Base-by-base conservation (phyloP, 1,140 invertebrate genomes). In the Drosophila ironensis region DNA sequence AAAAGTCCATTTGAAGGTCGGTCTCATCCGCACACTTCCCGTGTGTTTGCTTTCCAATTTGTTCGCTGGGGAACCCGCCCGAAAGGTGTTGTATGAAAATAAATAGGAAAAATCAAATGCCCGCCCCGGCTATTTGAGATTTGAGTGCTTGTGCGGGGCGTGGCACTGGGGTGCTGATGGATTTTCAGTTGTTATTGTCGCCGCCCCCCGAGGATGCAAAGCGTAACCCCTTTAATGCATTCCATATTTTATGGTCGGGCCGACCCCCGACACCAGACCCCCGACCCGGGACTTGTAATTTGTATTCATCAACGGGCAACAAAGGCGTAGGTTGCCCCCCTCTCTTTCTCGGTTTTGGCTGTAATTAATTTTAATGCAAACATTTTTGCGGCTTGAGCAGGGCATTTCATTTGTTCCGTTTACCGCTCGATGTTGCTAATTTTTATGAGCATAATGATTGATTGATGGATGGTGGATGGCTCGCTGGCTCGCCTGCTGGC, bases 371-470 rank as follows among this genome's bases (percentile, higher is more conserved):
- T 81, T 51, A 68, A 82, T 82, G 64, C 51, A 57, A 63, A 82
- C 59, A 63, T 63, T 66, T 66, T 61, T 68, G 66, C 37, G 50
- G 45, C 44, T 78, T 78, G 67, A 24, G 46, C 16, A 24, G 33
- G 42, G 38, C 42, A 46, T 45, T 42, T 56, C 52, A 50, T 72
- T 67, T 73, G 42, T 37, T 48, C 48, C 47, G 61, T 46, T 63
- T 66, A 54, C 54, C 66, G 27, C 51, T 54, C 47, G 37, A 38
- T 63, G 38, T 51, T 84, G 72, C 78, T 84, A 81, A 81, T 81
- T 81, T 84, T 72, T 77, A 81, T 71, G 66, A 81, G 50, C 77
- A 72, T 72, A 72, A 80, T 80, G 67, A 78, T 78, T 70, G 75
- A 56, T 74, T 74, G 72, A 69, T 77, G 76, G 77, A 81, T 81